Conservation (phyloP, 2,888 invertebrate species). For the Lycophotia porphyrea region DNA sequence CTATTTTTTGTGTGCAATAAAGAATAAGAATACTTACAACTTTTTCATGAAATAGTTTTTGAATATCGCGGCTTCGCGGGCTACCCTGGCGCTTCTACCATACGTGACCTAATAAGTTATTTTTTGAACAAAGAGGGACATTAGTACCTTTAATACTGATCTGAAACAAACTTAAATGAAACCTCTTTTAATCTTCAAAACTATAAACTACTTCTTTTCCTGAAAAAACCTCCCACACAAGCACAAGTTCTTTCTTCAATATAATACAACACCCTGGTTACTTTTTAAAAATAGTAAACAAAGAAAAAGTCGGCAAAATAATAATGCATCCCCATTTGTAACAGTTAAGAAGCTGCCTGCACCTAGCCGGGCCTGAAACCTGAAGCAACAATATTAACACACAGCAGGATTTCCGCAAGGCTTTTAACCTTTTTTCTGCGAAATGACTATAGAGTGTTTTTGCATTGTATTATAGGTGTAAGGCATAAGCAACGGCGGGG, state of each 20-base stretch:
- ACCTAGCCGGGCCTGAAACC: not conserved
- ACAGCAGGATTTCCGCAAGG: constrained; percentile 49
- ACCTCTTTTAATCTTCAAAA: not conserved
- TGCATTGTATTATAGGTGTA: constrained; percentile 25
- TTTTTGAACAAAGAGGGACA: not conserved
- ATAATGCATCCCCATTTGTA: constrained; percentile 54
- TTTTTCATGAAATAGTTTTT: too few relatives aligned
- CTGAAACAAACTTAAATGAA: too few relatives aligned
- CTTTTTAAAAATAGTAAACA: constrained; percentile 15
- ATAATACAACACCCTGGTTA: not conserved
- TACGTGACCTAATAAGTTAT: not conserved
- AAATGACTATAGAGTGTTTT: constrained; percentile 64
- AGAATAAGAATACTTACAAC: too few relatives aligned
- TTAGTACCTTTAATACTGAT: too few relatives aligned
- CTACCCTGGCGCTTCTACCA: too few relatives aligned
- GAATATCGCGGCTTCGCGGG: too few relatives aligned
- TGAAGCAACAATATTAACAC: constrained; percentile 57
- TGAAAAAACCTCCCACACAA: not conserved
- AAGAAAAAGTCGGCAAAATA: constrained; percentile 26
- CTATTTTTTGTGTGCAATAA: too few relatives aligned
- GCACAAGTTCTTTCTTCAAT: not conserved
- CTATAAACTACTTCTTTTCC: too few relatives aligned
- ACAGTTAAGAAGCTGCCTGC: constrained; percentile 39
- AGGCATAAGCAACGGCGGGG: constrained; percentile 22
- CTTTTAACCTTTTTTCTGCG: constrained; percentile 63